Evolutionary conservation across 2,888 invertebrate species (phyloP), one percentile per base, ranked within the genome.

Genomic region (Ichneumoninae sp.): DNA sequence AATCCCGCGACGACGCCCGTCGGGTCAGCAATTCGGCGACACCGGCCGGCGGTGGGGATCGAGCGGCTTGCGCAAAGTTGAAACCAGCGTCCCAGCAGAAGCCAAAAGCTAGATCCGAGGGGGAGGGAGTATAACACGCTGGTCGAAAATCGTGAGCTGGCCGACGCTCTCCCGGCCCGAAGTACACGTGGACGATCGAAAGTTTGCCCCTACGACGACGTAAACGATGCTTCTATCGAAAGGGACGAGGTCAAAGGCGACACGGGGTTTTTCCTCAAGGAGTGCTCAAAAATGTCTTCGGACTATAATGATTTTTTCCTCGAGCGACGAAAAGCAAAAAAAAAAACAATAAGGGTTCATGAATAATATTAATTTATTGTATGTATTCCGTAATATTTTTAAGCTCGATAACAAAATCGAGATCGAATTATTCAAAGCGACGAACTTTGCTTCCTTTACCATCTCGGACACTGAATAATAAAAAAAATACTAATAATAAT

Each of bases 1-100:
- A 92, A 91, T 90, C 91, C 89, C 90, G 89, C 89, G 90, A 89
- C 84, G 86, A 88, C 90, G 89, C 89, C 44, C 88, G 89, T 89
- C 87, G 88, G 90, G 91, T 90, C 90, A 91, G 91, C 89, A 91
- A 90, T 91, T 90, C 88, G 85, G 87, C 84, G 79, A 79, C 52
- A 84, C 74, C 40, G 72, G 26, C 47, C 50, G 13, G 54, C n/a
- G n/a, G 60, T 30, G 40, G 10, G 33, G 62, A 10, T 26, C 36
- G n/a, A 47, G 47, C 19, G 19, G 30, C 65, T 69, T n/a, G 22
- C 36, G 54, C 60, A 77, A 84, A 84, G 50, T 70, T 70, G 60
- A 54, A 81, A 71, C 52, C 30, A 50, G 62, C 65, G 16, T 19
- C 60, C 13, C 19, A 50, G 30, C 6, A 52, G 47, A 66, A 66